Evolutionary conservation across 2,797 vertebrate genomes (phyloP), one percentile per base, ranked within the genome.

Genomic region (Babyrousa celebensis): DNA sequence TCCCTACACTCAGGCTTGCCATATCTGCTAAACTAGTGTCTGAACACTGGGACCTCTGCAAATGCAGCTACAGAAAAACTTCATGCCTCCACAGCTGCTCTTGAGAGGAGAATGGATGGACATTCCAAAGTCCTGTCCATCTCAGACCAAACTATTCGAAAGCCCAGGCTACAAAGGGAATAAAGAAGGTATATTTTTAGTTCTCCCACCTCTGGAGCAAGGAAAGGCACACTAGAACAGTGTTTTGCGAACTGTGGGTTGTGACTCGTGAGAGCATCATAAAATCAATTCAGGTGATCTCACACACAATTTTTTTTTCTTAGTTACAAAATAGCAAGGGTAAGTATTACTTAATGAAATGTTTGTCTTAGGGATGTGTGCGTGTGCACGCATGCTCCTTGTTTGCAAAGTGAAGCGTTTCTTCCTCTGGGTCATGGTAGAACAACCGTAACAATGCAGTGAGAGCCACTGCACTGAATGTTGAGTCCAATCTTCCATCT

Each of bases 181-280:
- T 56, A 91, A 96, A 27, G 8, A 60, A 70, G 88, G 43, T 43
- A 36, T 78, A 80, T 78, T 79, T 86, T 90, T 74, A 89, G 67
- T 36, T 75, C 80, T 86, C n/a, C 63, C 82, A 71, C 29, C 32
- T 85, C 58, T 32, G 36, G 78, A 65, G 62, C 12, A 48, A 68
- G 32, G 70, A 71, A 92, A 89, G 9, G 68, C 70, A 77, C 20
- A 10, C 14, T 36, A 75, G 17, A 27, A 92, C 0, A 29, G 9
- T 32, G 6, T 52, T 92, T 92, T 86, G 21, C 15, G 36, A 70
- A 83, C 10, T 68, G 72, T 48, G n/a, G 23, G 29, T 5, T 91
- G 3, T 91, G 54, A 86, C 54, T 96, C 62, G 63, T 6, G 11
- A 95, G 36, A 85, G 5, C 67, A 71, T 83, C 3, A 7, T 89